Evolutionary conservation across 1,140 invertebrate genomes (phyloP), one percentile per base, ranked within the genome.

Genomic region (Cyclina sinensis): DNA sequence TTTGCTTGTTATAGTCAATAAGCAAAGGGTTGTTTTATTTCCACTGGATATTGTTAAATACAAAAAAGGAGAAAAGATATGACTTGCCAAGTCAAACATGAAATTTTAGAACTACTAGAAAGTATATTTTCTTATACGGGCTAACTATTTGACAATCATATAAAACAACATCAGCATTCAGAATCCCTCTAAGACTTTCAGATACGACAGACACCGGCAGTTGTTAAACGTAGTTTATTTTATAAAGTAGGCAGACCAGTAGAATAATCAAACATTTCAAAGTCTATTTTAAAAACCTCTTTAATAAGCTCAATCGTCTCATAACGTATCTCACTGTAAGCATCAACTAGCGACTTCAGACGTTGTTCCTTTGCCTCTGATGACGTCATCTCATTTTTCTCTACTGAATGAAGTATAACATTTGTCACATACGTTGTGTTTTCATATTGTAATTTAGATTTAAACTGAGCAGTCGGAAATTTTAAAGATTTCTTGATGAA

Each of bases 381-480:
- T 30, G 39, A 83, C 48, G 21, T 14, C 35, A 76, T 30, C n/a
- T 65, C 68, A 37, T 57, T 35, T 35, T 65, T 27, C 3, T 16
- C 27, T 24, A 74, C 39, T 21, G 54, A 62, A 32, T 27, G 14
- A 9, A 62, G n/a, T n/a, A 46, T 30, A 39, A 30, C n/a, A 4
- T 78, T 27, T 27, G 24, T 30, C 11, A 62, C 74, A 12, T 30
- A 62, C 21, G 30, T 78, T 7, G 18, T 37, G 51, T 62, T 39
- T 18, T 14, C 30, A 7, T 32, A 16, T 21, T 32, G 35, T 62
- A 9, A 4, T 0, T 30, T 14, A 21, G 84, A 21, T 32, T 30
- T 12, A 18, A 86, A 73, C 7, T 57, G 21, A 11, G 35, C 12
- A 27, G 18, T 3, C 3, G 83, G 83, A 62, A 84, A 89, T 12